Conservation (phyloP, 2,797 vertebrate genomes). For the Tapirus indicus region DNA sequence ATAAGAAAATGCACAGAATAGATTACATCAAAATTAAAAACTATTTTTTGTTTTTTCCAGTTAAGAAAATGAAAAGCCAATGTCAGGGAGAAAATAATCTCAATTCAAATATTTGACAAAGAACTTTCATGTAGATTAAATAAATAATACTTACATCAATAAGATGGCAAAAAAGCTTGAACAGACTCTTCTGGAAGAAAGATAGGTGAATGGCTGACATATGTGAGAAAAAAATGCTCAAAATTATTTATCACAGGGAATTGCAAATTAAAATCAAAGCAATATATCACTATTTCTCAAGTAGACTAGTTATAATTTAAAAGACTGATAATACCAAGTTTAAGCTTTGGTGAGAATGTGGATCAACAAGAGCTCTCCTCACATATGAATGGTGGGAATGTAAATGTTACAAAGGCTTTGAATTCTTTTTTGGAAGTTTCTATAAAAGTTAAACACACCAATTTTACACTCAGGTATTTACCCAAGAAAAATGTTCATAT, state of each 20-base stretch:
- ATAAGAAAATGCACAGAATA: not conserved
- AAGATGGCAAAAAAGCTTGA: not conserved
- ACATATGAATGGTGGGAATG: rapidly evolving
- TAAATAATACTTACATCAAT: not conserved
- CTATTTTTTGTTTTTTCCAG: not conserved
- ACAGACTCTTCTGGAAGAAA: not conserved
- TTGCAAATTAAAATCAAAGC: not conserved
- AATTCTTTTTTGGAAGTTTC: not conserved
- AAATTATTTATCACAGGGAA: not conserved
- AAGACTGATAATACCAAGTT: not conserved
- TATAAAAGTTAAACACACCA: not conserved
- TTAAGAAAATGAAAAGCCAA: not conserved
- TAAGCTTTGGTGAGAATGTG: not conserved
- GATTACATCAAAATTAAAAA: not conserved
- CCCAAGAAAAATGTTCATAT: not conserved
- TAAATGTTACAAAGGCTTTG: not conserved
- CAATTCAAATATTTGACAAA: not conserved
- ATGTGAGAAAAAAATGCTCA: not conserved
- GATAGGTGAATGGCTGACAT: not conserved
- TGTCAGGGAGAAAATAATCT: not conserved
- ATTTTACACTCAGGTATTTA: not conserved
- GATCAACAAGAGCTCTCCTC: not conserved
- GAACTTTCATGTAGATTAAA: not conserved
- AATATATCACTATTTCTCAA: not conserved
- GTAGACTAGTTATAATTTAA: not conserved